Percentiles rank a stretch among this genome's conserved stretches.
phyloP scores from a whole-genome alignment of 2,888 invertebrate genomes.

The Venustoraphidia nigricollis region DNA sequence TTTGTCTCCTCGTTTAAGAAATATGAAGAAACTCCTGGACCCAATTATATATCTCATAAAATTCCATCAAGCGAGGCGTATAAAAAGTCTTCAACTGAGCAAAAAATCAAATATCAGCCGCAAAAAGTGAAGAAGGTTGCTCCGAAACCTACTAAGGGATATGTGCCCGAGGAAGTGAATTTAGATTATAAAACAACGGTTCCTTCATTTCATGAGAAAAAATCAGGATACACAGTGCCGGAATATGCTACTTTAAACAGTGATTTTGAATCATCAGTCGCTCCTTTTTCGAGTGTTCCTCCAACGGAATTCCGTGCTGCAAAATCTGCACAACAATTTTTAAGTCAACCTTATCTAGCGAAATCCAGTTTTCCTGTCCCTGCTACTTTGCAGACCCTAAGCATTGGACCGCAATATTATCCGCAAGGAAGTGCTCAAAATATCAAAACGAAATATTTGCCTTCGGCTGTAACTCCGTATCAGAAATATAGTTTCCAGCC shows the following conservation, averaged over 20 bases:
- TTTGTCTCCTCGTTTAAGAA: conserved; percentile 5
- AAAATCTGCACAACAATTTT: neutral
- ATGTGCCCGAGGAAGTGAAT: neutral
- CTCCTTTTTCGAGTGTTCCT: neutral
- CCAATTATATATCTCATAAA: conserved; percentile 21
- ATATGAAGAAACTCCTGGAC: conserved; percentile 18
- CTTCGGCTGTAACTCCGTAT: conserved; percentile 26
- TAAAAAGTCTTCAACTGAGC: neutral
- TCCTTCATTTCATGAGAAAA: neutral
- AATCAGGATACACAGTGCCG: neutral
- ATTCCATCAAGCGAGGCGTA: conserved; percentile 13
- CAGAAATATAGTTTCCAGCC: conserved; percentile 26
- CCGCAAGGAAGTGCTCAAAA: neutral
- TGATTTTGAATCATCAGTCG: neutral
- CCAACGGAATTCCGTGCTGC: neutral
- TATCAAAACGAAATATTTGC: conserved; percentile 19
- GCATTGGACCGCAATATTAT: conserved; percentile 4
- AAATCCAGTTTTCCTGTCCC: conserved; percentile 3
- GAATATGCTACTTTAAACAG: neutral
- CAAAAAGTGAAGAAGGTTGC: conserved; percentile 11
- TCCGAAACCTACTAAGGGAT: conserved; percentile 3
- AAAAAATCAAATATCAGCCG: conserved; percentile 3
- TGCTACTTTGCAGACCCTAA: neutral
- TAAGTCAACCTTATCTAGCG: neutral
- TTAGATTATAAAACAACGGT: neutral